A percentile compares a stretch with the other conserved stretches of the same genome.
These are phyloP conservation scores for Tinamus guttatus DNA, from an alignment of 2,113 vertebrate species.

Conservation along the genomic window DNA sequence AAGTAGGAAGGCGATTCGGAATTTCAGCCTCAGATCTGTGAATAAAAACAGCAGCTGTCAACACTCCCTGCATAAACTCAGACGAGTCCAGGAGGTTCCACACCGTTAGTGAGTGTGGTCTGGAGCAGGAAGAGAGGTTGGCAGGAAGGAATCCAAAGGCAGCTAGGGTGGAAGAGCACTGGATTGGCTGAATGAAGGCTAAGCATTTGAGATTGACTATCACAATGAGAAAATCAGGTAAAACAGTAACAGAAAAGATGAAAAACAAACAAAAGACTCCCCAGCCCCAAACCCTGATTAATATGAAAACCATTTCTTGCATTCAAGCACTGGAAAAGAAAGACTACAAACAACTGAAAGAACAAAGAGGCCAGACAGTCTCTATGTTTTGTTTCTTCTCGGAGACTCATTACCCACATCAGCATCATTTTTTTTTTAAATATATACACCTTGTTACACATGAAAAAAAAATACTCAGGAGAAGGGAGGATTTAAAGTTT, in stretches of 20 bases:
- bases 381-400: not conserved
- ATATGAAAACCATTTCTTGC: not conserved
- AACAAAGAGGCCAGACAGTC: not conserved
- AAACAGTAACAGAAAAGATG: not conserved
- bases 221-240: not conserved
- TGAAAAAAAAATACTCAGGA: not conserved
- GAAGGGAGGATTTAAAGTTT: not conserved
- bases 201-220: not conserved
- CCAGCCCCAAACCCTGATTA: not conserved
- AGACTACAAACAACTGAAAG: not conserved
- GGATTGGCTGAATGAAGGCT: not conserved
- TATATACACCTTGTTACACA: not conserved
- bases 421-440: not conserved
- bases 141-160: not conserved
- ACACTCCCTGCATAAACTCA: not conserved
- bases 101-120: not conserved
- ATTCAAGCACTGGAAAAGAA: not conserved
- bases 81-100: not conserved
- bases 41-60: not conserved
- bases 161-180: not conserved
- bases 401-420: not conserved
- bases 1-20: conserved; percentile 1
- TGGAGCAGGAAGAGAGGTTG: not conserved
- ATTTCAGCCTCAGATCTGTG: not conserved
- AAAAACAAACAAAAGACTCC: not conserved